Evolutionary conservation across 2,888 invertebrate genomes (phyloP), one percentile per base, ranked within the genome.

Genomic region (Stenichneumon culpator): DNA sequence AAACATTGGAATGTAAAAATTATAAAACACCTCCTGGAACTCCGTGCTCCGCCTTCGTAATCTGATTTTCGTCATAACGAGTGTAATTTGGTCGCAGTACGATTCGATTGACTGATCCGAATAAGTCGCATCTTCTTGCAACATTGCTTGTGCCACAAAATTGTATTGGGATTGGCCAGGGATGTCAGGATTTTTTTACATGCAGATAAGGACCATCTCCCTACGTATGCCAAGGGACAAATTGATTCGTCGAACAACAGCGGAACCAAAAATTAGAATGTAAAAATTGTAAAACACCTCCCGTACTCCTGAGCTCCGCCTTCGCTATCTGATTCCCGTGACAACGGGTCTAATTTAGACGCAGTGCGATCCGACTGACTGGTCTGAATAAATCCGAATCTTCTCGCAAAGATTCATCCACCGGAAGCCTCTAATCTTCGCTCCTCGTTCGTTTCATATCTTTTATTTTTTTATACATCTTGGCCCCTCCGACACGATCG

Each of bases 401-500:
- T 2, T 16, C 44, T 22, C 32, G 52, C 44, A 65, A n/a, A n/a
- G 73, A 79, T 72, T 72, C 63, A 70, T 25, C 54, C 39, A 67
- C 72, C 82, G 83, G 68, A 69, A 79, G 78, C 50, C 78, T 52
- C 69, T 68, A 63, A 83, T 83, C 78, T 39, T 22, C 78, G 60
- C 52, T 72, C 28, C 32, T 16, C 32, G 36, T 79, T 52, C 22
- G 57, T 57, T 57, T n/a, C 7, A 19, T 52, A 7, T 52, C 6
- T 16, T 54, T 57, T 57, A 39, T 73, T 47, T 52, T 70, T 70
- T 57, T 73, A 28, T 52, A 60, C 70, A 50, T 69, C 57, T 54
- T 36, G 65, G 50, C 77, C 69, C 63, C 70, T 60, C 57, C 14
- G 39, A 67, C 57, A 36, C 69, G 75, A 54, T 77, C 22, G 67